Evolutionary conservation across 2,888 invertebrate species (phyloP), one percentile per base, ranked within the genome.

Genomic region (Tipula helvola): DNA sequence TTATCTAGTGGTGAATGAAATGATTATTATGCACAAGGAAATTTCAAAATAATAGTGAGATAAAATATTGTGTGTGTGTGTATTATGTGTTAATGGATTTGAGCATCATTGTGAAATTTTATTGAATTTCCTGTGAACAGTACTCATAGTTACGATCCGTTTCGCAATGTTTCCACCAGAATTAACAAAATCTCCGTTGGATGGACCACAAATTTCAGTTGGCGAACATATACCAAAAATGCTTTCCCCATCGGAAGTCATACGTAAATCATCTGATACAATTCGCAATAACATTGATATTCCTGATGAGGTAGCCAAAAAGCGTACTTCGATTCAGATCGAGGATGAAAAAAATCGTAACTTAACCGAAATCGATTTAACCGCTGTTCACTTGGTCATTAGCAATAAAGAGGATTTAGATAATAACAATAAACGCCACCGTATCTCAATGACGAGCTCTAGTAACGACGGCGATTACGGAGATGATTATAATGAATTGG

Each of bases 261-360:
- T 86, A 36, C 12, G 36, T 16, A 91, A 91, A 87, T 91, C 91
- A 86, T 91, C 91, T 42, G 90, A 91, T 87, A 91, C 91, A 2
- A 89, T 91, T 36, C 91, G 91, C 87, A 91, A 91, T 88, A 91
- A 91, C 86, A 91, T 91, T 87, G 90, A 91, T 88, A 89, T 90
- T 88, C 91, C 90, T 89, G 91, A 91, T 88, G 91, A 71, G 10
- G 89, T 90, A 3, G 87, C 90, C 44, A 89, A 91, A 71, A 91
- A 91, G 87, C 91, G 91, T 16, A 91, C 91, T 86, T 91, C 91
- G 16, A 88, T 91, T 42, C 90, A 90, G 44, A 91, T 91, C 71
- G 90, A 87, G 10, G 10, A 84, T n/a, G 41, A 84, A 16, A n/a
- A 8, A 84, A 84, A n/a, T n/a, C n/a, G 16, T 18, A 84, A n/a